phyloP scores from a whole-genome alignment of 1,140 invertebrate genomes.

The Hydropsyche tenuis region DNA sequence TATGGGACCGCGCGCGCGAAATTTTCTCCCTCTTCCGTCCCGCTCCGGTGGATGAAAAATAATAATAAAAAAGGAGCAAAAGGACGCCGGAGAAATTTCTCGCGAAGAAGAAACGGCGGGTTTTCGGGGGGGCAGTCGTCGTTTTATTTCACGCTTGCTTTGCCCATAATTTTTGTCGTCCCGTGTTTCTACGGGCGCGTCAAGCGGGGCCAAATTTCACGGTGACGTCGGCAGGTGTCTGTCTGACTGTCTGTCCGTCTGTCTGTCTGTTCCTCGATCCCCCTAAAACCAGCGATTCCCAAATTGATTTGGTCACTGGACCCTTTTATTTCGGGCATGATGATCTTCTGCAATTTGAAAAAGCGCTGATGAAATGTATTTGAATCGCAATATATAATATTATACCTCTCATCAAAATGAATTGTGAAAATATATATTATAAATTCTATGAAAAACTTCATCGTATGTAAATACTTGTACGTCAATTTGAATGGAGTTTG shows the following conservation, averaged over 20 bases:
- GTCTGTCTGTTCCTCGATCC: background rate
- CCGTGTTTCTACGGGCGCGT: slow-evolving; percentile 32
- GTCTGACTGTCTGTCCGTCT: slow-evolving; percentile 8
- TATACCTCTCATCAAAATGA: background rate
- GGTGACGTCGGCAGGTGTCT: slow-evolving; percentile 30
- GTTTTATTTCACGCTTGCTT: slow-evolving; percentile 34
- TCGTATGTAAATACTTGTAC: too few species aligned
- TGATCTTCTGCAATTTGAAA: background rate
- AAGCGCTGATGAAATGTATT: background rate
- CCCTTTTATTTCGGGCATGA: background rate
- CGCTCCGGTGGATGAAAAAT: background rate
- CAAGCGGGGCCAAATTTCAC: slow-evolving; percentile 45
- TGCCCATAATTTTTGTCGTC: slow-evolving; percentile 42
- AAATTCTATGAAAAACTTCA: too few species aligned
- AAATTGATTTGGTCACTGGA: too few species aligned
- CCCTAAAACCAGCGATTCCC: background rate
- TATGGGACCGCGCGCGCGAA: background rate
- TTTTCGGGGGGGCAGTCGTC: background rate
- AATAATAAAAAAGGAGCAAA: background rate
- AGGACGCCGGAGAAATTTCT: background rate
- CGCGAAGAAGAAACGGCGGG: background rate
- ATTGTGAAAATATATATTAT: background rate
- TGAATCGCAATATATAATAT: background rate
- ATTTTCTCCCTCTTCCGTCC: background rate
- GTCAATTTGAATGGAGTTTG: background rate